Conservation (phyloP, 2,888 invertebrate genomes). For the Alloplasta piceator region DNA sequence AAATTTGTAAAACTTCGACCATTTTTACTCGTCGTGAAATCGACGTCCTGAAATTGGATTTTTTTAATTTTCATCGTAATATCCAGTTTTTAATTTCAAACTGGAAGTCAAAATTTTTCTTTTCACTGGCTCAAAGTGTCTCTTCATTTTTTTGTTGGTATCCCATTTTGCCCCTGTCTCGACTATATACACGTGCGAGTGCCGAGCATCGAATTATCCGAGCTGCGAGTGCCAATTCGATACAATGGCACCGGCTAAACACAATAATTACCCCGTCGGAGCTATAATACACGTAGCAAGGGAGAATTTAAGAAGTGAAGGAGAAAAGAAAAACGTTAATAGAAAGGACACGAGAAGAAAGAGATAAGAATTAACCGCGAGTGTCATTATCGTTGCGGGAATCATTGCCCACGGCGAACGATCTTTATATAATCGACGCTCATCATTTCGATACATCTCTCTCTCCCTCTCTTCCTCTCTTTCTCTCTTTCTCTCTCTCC, state of each 20-base stretch:
- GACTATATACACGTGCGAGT: slow-evolving; percentile 6
- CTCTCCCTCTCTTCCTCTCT: neutral
- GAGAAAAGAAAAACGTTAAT: neutral
- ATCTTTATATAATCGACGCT: slow-evolving; percentile 44
- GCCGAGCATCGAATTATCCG: slow-evolving; percentile 55
- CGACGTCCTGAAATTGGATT: no score
- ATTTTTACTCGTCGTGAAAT: no score
- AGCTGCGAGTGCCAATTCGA: slow-evolving; percentile 61
- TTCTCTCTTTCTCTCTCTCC: slow-evolving; percentile 1
- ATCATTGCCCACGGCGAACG: slow-evolving; percentile 38
- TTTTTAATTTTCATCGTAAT: no score
- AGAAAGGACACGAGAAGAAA: slow-evolving; percentile 38
- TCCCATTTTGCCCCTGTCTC: no score
- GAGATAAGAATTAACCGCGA: slow-evolving; percentile 42
- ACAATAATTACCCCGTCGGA: slow-evolving; percentile 60
- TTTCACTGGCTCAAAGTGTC: no score
- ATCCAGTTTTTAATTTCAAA: no score
- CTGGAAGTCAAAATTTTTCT: no score
- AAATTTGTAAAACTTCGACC: no score
- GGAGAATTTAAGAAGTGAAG: slow-evolving; percentile 39
- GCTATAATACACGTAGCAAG: slow-evolving; percentile 36
- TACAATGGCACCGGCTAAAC: slow-evolving; percentile 63
- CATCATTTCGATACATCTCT: slow-evolving; percentile 33
- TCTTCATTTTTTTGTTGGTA: no score
- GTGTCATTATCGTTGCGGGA: slow-evolving; percentile 56